Evolutionary conservation across 2,888 invertebrate genomes (phyloP).

Genomic region (Heliconius hortense): DNA sequence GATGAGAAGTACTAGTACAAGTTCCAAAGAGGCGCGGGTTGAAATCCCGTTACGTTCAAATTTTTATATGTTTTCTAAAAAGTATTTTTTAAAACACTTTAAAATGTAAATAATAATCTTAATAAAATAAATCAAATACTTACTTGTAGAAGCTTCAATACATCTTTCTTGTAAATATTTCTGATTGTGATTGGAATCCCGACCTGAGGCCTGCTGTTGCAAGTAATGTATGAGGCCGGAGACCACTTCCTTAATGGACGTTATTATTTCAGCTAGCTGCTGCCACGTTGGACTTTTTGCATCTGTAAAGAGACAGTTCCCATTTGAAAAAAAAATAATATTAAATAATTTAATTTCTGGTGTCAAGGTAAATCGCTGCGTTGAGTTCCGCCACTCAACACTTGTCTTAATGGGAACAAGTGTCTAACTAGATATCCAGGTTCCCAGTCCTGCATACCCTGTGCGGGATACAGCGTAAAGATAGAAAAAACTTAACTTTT

Average conservation of each 20-base stretch:
- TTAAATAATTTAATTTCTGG: no score
- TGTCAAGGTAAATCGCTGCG: no score
- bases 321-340: no score
- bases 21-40: no score
- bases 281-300: slow-evolving; percentile 68
- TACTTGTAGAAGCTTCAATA: slow-evolving; percentile 72
- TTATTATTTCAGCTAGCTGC: slow-evolving; percentile 65
- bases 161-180: slow-evolving; percentile 81
- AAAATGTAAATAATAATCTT: background rate
- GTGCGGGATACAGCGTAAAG: background rate
- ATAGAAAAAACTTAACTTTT: background rate
- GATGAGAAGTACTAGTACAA: no score
- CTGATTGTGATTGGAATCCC: slow-evolving; percentile 67
- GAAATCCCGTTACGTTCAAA: no score
- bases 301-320: slow-evolving; percentile 48
- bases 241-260: slow-evolving; percentile 69
- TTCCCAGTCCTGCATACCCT: no score
- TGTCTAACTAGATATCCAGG: no score
- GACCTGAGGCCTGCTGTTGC: slow-evolving; percentile 59
- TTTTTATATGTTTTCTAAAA: no score
- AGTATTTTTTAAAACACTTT: no score
- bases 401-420: no score
- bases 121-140: slow-evolving; percentile 45
- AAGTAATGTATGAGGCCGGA: slow-evolving; percentile 65
- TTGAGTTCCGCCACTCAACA: no score